Conservation (phyloP, 2,888 invertebrate genomes). For the Diadegma fenestrale region DNA sequence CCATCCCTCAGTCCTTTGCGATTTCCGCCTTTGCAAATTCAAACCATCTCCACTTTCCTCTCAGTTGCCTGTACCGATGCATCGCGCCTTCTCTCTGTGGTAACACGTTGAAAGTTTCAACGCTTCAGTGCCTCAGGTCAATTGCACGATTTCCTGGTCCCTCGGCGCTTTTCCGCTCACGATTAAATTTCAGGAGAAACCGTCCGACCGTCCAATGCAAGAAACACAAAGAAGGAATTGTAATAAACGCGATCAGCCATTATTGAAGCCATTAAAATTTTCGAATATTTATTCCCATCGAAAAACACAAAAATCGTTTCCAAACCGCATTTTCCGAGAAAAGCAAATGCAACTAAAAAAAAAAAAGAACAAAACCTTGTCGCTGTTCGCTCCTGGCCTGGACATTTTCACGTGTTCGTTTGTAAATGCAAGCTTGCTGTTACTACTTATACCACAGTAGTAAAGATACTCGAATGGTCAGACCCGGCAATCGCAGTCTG, state of each 20-base stretch:
- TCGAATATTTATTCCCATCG: not conserved
- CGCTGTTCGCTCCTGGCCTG: not conserved
- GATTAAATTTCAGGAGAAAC: not conserved
- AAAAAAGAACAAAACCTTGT: not conserved
- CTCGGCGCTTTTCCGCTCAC: not conserved
- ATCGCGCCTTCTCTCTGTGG: conserved; percentile 10
- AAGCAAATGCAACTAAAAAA: not conserved
- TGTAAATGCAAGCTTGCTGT: not conserved
- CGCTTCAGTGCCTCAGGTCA: conserved; percentile 37
- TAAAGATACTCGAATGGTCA: conserved; percentile 57
- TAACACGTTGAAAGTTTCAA: conserved; percentile 50
- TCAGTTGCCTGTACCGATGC: not conserved
- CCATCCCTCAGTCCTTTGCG: not conserved
- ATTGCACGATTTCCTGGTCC: conserved; percentile 20
- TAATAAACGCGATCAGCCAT: not conserved
- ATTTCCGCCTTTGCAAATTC: not conserved
- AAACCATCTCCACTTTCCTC: not conserved
- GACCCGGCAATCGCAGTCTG: conserved; percentile 47
- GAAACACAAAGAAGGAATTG: not conserved
- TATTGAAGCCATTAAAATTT: not conserved
- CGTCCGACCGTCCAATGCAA: not conserved
- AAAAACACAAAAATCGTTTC: not conserved
- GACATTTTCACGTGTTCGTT: conserved; percentile 42
- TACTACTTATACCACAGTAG: conserved; percentile 39
- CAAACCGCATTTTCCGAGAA: not conserved